A percentile compares a stretch with the other conserved stretches of the same genome.
Evolutionary conservation across 2,113 vertebrate genomes (phyloP).

Genomic region (Riparia riparia): DNA sequence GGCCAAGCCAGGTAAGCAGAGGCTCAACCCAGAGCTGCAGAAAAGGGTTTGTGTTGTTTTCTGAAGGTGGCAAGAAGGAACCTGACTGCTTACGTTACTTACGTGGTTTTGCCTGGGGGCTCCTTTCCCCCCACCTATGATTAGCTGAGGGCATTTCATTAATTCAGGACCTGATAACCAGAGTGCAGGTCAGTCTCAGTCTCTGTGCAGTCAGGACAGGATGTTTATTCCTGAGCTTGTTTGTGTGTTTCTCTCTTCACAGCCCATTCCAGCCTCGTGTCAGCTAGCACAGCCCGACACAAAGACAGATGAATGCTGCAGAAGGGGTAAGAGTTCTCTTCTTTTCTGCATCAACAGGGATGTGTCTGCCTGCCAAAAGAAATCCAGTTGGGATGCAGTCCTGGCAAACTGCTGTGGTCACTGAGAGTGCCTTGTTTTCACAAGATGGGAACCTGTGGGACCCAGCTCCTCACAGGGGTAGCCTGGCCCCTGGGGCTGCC

Average conservation of each 20-base stretch:
- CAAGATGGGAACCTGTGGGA: rapidly evolving
- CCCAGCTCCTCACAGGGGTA: not conserved
- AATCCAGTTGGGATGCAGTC: rapidly evolving
- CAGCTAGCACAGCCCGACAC: rapidly evolving
- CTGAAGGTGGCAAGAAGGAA: not conserved
- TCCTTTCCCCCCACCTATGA: not conserved
- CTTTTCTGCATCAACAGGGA: not conserved
- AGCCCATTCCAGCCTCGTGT: not conserved
- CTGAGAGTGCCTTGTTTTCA: not conserved
- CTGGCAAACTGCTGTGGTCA: not conserved
- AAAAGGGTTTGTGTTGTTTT: not conserved
- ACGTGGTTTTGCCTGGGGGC: not conserved
- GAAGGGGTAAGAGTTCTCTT: not conserved
- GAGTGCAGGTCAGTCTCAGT: too few species aligned
- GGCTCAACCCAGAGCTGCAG: not conserved
- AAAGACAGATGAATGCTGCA: rapidly evolving
- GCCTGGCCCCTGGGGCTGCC: rapidly evolving
- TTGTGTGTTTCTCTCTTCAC: not conserved
- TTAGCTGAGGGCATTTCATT: not conserved
- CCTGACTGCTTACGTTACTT: not conserved
- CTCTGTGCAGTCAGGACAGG: not conserved
- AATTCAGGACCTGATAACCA: not conserved
- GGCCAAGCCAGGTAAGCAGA: not conserved
- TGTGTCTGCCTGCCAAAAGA: not conserved
- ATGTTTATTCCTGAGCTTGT: not conserved